Base-by-base conservation (phyloP, 2,797 vertebrate species). In the Enteromius radiatus region DNA sequence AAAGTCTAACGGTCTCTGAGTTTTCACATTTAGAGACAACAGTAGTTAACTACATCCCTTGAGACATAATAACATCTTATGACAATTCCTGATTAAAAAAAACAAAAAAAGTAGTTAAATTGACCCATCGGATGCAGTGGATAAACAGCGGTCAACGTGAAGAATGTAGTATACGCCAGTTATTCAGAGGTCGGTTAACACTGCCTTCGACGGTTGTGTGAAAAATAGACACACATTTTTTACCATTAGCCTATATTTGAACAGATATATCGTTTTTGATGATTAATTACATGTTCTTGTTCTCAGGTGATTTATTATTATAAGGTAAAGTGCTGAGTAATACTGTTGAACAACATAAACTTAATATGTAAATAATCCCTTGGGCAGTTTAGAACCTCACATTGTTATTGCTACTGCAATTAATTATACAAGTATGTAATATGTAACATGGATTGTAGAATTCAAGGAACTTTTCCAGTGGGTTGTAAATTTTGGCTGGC, bases 401-500 rank as follows among this genome's bases (percentile, higher is more conserved):
- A 36, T 61, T 45, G 11, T 23, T 69, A 14, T 69, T 45, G 54
- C 19, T 59, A 23, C 43, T 81, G 41, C 36, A 63, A 38, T 63
- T 14, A 47, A 47, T 64, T 74, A 47, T 28, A 23, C 8, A 33
- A 33, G 43, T 63, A 61, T 49, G 56, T 63, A 23, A 52, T 78
- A 61, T 45, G 41, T 21, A 64, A 77, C 26, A 0, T 43, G 41
- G 23, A 14, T 41, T 77, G 56, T 47, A 23, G 56, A 33, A 64
- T 77, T 41, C 26, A 63, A 43, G 26, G 38, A 77, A 77, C 59
- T 64, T 77, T 64, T n/a, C 26, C 9, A 10, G 26, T 47, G 6
- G 41, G 75, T 45, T 45, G 41, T 77, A 64, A 0, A 31, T 77
- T 52, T 33, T 45, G 41, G 14, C 23, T 49, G 28, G 43, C 45